A percentile compares a stretch with the other conserved stretches of the same genome.
These are phyloP conservation scores for Latrodectus elegans DNA, from an alignment of 2,888 invertebrate species.

Conservation along the genomic window DNA sequence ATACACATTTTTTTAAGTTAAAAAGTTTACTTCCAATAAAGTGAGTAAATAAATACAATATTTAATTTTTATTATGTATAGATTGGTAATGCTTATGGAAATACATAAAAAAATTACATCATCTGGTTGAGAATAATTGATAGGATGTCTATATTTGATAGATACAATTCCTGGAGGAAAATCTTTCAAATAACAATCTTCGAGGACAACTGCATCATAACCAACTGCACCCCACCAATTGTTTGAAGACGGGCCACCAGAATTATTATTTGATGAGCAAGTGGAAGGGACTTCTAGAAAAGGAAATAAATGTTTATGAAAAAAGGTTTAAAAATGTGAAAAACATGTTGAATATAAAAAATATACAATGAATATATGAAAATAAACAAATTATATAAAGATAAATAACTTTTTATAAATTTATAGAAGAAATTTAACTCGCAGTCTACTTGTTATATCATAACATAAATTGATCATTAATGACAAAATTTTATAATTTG, in stretches of 20 bases:
- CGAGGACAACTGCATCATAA: conserved; percentile 81
- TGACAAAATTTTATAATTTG: too few relatives aligned
- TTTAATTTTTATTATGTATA: too few relatives aligned
- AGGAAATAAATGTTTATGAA: not conserved
- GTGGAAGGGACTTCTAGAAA: conserved; percentile 27
- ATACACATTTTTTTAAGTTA: too few relatives aligned
- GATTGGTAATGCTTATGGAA: too few relatives aligned
- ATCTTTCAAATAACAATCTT: conserved; percentile 82
- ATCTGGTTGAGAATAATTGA: conserved; percentile 91
- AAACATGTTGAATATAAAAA: not conserved
- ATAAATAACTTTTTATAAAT: too few relatives aligned
- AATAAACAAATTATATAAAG: too few relatives aligned
- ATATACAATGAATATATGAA: too few relatives aligned
- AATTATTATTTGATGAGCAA: conserved; percentile 40
- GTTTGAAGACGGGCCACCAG: conserved; percentile 10
- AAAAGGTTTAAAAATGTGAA: not conserved
- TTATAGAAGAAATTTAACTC: too few relatives aligned
- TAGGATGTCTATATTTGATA: conserved; percentile 89
- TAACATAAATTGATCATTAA: too few relatives aligned
- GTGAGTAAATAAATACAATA: too few relatives aligned
- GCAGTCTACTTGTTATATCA: too few relatives aligned
- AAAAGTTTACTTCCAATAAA: too few relatives aligned
- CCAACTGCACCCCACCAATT: conserved; percentile 93
- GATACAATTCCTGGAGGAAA: conserved; percentile 91
- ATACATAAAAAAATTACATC: conserved; percentile 72